Evolutionary conservation across 2,797 vertebrate species (phyloP).

Genomic region (Argentina silus): DNA sequence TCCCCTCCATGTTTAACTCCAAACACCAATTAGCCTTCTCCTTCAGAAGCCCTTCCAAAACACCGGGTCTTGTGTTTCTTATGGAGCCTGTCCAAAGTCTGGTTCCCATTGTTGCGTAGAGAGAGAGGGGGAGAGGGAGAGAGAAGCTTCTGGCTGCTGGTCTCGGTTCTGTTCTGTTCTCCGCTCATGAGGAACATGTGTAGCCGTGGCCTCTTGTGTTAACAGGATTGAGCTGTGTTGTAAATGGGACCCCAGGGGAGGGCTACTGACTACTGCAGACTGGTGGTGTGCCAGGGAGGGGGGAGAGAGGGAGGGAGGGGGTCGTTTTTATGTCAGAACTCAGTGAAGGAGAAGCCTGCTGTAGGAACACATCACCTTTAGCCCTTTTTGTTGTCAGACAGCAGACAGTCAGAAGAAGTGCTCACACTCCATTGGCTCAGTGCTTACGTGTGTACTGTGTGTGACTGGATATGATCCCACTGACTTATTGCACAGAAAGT

Average conservation of each 20-base stretch:
- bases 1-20: conserved; percentile 16
- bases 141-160: conserved; percentile 6
- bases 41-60: conserved; percentile 14
- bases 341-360: background rate
- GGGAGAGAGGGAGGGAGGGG: background rate
- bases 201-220: conserved; percentile 27
- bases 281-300: background rate
- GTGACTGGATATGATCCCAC: too few species aligned
- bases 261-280: background rate
- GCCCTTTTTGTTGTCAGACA: background rate
- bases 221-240: conserved; percentile 24
- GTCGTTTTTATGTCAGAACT: background rate
- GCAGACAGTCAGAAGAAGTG: background rate
- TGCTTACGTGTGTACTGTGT: background rate
- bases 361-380: background rate
- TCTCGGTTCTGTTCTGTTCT: conserved; percentile 4
- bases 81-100: conserved; percentile 28
- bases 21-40: conserved; percentile 18
- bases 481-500: too few species aligned
- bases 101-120: conserved; percentile 25
- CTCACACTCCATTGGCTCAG: background rate
- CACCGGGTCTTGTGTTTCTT: conserved; percentile 25
- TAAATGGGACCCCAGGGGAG: conserved; percentile 15
- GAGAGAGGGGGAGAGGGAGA: conserved; percentile 15
- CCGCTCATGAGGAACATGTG: conserved; percentile 32